Conservation (phyloP, 92 coral and sea anemone species). For the Pocillopora meandrina region DNA sequence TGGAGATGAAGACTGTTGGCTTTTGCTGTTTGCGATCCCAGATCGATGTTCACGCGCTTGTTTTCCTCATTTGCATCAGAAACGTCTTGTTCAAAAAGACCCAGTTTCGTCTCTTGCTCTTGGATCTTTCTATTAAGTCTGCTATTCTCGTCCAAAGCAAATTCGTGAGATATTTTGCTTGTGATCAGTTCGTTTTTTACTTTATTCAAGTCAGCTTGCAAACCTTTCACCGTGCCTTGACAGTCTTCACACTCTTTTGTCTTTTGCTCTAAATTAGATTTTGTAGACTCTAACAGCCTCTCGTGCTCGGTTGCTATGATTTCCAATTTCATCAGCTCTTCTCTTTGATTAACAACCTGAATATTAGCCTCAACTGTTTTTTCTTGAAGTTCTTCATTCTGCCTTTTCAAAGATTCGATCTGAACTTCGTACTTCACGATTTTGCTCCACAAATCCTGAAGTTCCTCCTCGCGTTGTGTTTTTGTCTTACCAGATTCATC, state of each 20-base stretch:
- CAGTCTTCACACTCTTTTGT: conserved; percentile 58
- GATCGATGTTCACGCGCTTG: conserved; percentile 65
- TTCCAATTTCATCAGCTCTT: conserved; percentile 74
- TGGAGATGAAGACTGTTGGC: conserved; percentile 78
- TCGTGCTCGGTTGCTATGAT: conserved; percentile 60
- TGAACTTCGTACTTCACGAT: conserved; percentile 72
- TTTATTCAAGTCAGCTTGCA: conserved; percentile 71
- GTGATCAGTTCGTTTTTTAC: conserved; percentile 75
- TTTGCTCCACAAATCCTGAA: conserved; percentile 64
- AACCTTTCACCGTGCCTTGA: conserved; percentile 59
- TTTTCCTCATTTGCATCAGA: conserved; percentile 76
- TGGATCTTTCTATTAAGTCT: conserved; percentile 66
- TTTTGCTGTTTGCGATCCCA: conserved; percentile 67
- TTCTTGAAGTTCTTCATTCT: conserved; percentile 68
- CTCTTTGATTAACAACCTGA: conserved; percentile 55
- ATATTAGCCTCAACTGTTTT: conserved; percentile 70
- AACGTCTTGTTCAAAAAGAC: conserved; percentile 71
- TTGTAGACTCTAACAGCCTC: conserved; percentile 60
- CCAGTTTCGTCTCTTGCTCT: conserved; percentile 69
- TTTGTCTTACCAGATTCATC: conserved; percentile 49
- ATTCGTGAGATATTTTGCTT: conserved; percentile 74
- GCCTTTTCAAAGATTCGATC: conserved; percentile 71
- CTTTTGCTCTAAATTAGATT: conserved; percentile 56
- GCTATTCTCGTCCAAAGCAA: conserved; percentile 75
- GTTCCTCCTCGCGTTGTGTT: conserved; percentile 71